Evolutionary conservation across 2,888 invertebrate species (phyloP), one percentile per base, ranked within the genome.

Genomic region (Galerucella nymphaeae): DNA sequence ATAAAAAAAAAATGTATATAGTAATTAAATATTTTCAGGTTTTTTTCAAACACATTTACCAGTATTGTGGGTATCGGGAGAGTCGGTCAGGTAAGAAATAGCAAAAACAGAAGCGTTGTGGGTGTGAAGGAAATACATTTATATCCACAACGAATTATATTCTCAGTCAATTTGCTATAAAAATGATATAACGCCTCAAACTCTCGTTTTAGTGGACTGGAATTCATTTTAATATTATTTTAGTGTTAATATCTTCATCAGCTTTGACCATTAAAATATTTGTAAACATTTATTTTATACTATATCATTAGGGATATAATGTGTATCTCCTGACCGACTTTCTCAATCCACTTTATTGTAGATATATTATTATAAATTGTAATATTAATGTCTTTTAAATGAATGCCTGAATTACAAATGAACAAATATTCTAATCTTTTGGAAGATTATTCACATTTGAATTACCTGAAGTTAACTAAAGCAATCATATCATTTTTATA

Each of bases 11-110:
- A 14, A 5, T 45, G 4, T 23, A 2, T 23, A 45, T 50, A 50
- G 50, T 50, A 9, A 50, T 50, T 5, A 16, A 50, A 50, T 50
- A 50, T 50, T 53, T 53, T 53, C 53, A 53, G 53, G 53, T 53
- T 53, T 53, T 53, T 53, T 18, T 53, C 53, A 53, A 53, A 53
- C 53, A 53, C 53, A 53, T 53, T 53, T 18, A 53, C 18, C 53
- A 53, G 53, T 53, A 16, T 53, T 53, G 53, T 53, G n/a, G 53
- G 53, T 53, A 53, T 53, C 16, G 53, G 53, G 53, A 53, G 53
- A 53, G 53, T 53, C 53, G 53, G 53, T 53, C 53, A 53, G 53
- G 53, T 53, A 53, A 53, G 53, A 53, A 53, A 53, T 53, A 16
- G 53, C 53, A 53, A 53, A 53, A 18, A 53, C 14, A 53, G 5